Evolutionary conservation across 2,113 vertebrate species (phyloP).

Genomic region (Platanista minor): DNA sequence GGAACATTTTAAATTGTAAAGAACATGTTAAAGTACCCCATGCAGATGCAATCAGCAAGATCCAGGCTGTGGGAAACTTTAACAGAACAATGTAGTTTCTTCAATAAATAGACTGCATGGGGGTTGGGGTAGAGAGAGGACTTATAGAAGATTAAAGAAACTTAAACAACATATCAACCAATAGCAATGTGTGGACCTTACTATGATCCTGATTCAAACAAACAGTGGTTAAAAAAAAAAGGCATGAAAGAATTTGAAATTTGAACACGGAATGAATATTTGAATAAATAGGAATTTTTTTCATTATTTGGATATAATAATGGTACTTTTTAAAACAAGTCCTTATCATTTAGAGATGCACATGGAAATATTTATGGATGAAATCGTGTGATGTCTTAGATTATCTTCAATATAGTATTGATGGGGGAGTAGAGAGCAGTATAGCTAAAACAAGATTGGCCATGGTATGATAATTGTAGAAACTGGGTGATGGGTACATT

Average conservation of each 20-base stretch:
- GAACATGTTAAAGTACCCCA: neutral
- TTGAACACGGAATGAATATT: neutral
- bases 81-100: neutral
- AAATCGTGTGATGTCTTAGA: neutral
- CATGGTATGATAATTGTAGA: neutral
- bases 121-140: neutral
- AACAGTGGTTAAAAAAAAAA: neutral
- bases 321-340: neutral
- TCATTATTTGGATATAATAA: slow-evolving; percentile 27
- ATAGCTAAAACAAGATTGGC: slow-evolving; percentile 14
- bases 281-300: slow-evolving; percentile 13
- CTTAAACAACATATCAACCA: neutral
- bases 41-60: neutral
- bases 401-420: slow-evolving; percentile 1
- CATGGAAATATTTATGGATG: neutral
- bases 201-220: slow-evolving; percentile 21
- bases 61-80: neutral
- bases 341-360: slow-evolving; percentile 1
- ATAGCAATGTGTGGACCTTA: neutral
- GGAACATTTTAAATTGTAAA: slow-evolving; percentile 15
- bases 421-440: neutral
- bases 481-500: neutral
- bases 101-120: slow-evolving; percentile 9
- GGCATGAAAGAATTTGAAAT: neutral
- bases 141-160: neutral